Conservation (phyloP, 2,113 vertebrate species). For the Oreochromis spilurus region DNA sequence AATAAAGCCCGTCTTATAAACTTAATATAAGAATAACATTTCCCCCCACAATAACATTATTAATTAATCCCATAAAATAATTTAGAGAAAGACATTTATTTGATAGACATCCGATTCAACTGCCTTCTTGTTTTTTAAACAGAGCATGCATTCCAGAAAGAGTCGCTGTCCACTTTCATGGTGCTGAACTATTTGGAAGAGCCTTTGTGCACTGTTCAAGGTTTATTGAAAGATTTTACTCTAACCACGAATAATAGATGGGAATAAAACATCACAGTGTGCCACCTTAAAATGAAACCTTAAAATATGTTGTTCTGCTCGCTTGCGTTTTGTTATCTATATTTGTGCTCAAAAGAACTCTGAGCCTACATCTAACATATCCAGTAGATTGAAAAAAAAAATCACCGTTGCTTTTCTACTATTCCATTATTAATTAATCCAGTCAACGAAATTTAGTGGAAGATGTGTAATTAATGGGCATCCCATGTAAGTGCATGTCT, state of each 20-base stretch:
- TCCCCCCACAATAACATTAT: accelerated
- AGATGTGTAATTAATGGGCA: not conserved
- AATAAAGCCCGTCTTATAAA: accelerated
- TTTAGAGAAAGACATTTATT: not conserved
- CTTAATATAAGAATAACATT: accelerated
- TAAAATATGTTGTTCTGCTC: not conserved
- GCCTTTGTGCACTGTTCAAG: accelerated
- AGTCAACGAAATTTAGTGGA: not conserved
- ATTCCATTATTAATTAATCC: not conserved
- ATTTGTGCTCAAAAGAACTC: not conserved
- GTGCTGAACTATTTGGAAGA: not conserved
- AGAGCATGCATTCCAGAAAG: not conserved
- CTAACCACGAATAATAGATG: not conserved
- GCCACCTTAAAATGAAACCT: not conserved
- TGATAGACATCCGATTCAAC: accelerated
- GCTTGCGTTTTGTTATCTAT: not conserved
- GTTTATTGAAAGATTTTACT: not conserved
- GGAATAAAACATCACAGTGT: not conserved
- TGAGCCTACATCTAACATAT: not conserved
- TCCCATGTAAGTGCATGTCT: not conserved
- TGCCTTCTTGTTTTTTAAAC: not conserved
- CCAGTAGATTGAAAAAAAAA: not conserved
- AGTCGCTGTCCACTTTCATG: not conserved
- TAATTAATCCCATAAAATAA: accelerated
- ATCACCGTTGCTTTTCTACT: not conserved